phyloP scores from a whole-genome alignment of 2,888 invertebrate species.

The Laothoe populi region DNA sequence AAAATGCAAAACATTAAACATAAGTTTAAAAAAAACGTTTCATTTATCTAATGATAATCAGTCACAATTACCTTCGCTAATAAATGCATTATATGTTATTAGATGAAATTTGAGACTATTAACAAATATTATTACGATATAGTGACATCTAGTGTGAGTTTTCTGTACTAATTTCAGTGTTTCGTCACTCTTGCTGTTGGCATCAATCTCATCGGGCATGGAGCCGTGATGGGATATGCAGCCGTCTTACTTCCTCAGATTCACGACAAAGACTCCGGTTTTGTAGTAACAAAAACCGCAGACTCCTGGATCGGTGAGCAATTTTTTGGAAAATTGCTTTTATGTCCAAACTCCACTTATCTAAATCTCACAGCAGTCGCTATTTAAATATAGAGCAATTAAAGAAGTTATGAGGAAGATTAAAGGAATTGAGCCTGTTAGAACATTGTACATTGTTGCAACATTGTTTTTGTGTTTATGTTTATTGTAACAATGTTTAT shows the following conservation, averaged over 20 bases:
- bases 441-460: too few species aligned
- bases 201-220: constrained; percentile 52
- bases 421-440: too few species aligned
- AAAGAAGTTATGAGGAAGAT: too few species aligned
- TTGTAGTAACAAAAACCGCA: constrained; percentile 58
- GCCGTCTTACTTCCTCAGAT: constrained; percentile 83
- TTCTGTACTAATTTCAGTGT: constrained; percentile 42
- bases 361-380: neutral
- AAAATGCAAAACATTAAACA: neutral
- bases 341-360: too few species aligned
- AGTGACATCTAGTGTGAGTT: neutral
- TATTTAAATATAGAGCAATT: too few species aligned
- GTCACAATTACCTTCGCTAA: too few species aligned
- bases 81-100: too few species aligned
- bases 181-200: constrained; percentile 54
- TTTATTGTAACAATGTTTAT: too few species aligned
- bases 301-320: constrained; percentile 78
- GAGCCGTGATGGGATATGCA: constrained; percentile 73
- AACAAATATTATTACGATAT: neutral
- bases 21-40: neutral
- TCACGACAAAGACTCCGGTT: constrained; percentile 46
- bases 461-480: too few species aligned
- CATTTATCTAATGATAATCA: too few species aligned
- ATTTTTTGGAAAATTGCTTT: too few species aligned
- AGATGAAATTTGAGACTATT: too few species aligned